Evolutionary conservation across 2,113 vertebrate species (phyloP), one percentile per base, ranked within the genome.

Genomic region (Chlorodrepanis virens): DNA sequence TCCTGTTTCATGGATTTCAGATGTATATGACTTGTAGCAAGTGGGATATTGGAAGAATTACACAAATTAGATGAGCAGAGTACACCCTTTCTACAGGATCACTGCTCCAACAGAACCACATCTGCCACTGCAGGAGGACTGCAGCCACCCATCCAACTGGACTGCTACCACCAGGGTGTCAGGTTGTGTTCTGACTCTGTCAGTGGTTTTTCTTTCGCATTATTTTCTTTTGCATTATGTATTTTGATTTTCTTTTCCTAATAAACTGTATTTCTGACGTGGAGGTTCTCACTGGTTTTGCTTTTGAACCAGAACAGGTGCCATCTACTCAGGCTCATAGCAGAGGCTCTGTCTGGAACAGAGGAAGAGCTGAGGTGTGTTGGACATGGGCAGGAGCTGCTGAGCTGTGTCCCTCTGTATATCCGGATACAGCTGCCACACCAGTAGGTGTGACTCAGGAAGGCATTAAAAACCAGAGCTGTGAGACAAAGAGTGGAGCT

Each of bases 391-490:
- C 70, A 37, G 69, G 52, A 75, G 52, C 19, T 67, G 76, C 77
- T 67, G 77, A 49, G 28, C 28, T n/a, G 7, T 22, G 13, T 54
- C 60, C 57, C 42, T 45, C 22, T 29, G 28, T 27, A 3, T 45
- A 29, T 40, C 37, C 59, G 37, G 37, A 12, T 33, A 11, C 31
- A 54, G 17, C 49, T 59, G 61, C 21, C 47, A 27, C 42, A 9
- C 9, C 11, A 21, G 12, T 5, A 44, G 0, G 0, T 31, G 19
- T 78, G 60, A 50, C 45, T 67, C 33, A 33, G 72, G 39, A 75
- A 59, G 39, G 47, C 50, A 57, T 28, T 28, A 31, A 47, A 81
- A 74, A n/a, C 6, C 49, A 59, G 74, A 56, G 37, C 0, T 82
- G 69, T 50, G 70, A 72, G 61, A 56, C 14, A 27, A 45, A 52